phyloP scores from a whole-genome alignment of 1,140 invertebrate genomes.

The Sycophila sp. region DNA sequence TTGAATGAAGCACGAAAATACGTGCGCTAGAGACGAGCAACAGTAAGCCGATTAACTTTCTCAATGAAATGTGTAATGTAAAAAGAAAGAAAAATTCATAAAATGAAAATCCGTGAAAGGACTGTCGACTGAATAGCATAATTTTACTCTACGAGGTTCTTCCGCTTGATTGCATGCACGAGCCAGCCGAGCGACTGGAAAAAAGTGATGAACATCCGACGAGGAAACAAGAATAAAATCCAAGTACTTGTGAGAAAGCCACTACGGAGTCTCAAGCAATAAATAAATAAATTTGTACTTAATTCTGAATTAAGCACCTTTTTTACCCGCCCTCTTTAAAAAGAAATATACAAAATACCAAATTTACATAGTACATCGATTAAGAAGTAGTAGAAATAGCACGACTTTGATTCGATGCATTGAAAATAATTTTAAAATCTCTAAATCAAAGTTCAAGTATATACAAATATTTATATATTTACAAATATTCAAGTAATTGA shows the following conservation, averaged over 20 bases:
- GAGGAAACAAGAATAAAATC: neutral
- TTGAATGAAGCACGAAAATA: neutral
- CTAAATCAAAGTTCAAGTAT: no score
- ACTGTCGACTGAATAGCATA: conserved; percentile 35
- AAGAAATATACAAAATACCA: no score
- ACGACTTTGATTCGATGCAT: no score
- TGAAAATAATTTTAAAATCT: no score
- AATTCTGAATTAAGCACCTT: conserved; percentile 6
- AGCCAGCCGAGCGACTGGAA: neutral
- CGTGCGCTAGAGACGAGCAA: neutral
- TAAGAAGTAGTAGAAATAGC: no score
- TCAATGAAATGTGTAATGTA: neutral
- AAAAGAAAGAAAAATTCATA: neutral
- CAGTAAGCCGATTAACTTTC: neutral
- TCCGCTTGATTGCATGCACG: neutral
- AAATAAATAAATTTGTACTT: conserved; percentile 50
- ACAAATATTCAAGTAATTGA: neutral
- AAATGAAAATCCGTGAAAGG: conserved; percentile 5
- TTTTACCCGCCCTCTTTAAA: neutral
- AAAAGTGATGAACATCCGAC: neutral
- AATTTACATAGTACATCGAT: no score
- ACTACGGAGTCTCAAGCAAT: conserved; percentile 40
- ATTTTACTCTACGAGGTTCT: conserved; percentile 32
- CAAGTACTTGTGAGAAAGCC: conserved; percentile 14
- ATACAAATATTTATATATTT: conserved; percentile 13